Evolutionary conservation across 2,888 invertebrate species (phyloP).

Genomic region (Drosophila borborema): DNA sequence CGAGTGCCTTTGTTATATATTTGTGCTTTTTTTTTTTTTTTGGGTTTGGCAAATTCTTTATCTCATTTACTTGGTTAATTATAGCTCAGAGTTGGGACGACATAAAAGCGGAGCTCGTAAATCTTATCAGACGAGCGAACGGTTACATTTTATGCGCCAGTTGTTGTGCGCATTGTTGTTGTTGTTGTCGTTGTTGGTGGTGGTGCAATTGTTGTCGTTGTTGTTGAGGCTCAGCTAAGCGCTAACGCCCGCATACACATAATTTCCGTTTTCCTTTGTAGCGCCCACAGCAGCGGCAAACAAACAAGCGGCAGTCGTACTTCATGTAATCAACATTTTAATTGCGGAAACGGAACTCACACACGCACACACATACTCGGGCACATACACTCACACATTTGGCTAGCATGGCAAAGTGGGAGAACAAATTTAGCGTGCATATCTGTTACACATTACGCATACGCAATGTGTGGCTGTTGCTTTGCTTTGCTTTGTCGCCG

Average conservation of each 20-base stretch:
- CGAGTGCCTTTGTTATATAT: constrained; percentile 1
- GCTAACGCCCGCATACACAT: constrained; percentile 72
- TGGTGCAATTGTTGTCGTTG: constrained; percentile 29
- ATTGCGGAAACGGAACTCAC: constrained; percentile 81
- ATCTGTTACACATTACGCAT: constrained; percentile 75
- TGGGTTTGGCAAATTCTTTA: constrained; percentile 26
- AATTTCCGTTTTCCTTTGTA: constrained; percentile 78
- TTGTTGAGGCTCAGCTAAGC: constrained; percentile 58
- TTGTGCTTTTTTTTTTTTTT: background rate
- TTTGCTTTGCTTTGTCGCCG: constrained; percentile 25
- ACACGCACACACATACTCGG: constrained; percentile 46
- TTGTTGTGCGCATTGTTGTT: constrained; percentile 34
- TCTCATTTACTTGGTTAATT: constrained; percentile 45
- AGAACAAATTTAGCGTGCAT: constrained; percentile 32
- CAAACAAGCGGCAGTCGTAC: constrained; percentile 77
- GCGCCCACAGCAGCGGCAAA: constrained; percentile 62
- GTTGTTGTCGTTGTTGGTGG: constrained; percentile 16
- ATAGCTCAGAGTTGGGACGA: constrained; percentile 24
- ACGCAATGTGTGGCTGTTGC: constrained; percentile 60
- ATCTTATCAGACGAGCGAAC: constrained; percentile 46
- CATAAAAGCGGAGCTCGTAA: constrained; percentile 50
- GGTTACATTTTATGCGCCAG: constrained; percentile 65
- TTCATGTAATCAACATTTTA: constrained; percentile 80
- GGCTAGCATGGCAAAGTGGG: constrained; percentile 5
- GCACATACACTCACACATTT: constrained; percentile 13